Percentiles rank a stretch among this genome's conserved stretches.
phyloP scores from a whole-genome alignment of 2,888 invertebrate species.

The Theretra japonica region DNA sequence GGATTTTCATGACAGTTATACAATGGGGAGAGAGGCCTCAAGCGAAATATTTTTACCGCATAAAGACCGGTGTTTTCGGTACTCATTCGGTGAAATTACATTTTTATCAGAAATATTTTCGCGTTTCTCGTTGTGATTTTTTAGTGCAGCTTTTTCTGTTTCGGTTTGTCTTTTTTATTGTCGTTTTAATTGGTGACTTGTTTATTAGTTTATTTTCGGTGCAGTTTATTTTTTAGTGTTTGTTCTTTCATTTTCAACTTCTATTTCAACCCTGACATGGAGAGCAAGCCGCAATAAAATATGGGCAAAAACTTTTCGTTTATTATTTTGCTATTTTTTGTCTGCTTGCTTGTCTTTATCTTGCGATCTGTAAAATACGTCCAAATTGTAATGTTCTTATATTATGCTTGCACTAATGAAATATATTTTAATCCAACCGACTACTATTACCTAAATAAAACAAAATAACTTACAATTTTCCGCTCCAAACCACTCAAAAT shows the following conservation, averaged over 20 bases:
- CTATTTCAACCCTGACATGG: background rate
- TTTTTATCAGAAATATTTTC: slow-evolving; percentile 71
- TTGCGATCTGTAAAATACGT: no score
- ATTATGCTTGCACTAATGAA: no score
- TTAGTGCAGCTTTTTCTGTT: slow-evolving; percentile 16
- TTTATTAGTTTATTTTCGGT: background rate
- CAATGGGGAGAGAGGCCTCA: slow-evolving; percentile 69
- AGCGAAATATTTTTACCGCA: slow-evolving; percentile 70
- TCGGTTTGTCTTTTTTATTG: background rate
- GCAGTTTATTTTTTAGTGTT: background rate
- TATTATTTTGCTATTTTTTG: no score
- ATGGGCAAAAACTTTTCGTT: no score
- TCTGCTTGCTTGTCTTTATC: no score
- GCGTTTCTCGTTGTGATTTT: slow-evolving; percentile 47
- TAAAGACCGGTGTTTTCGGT: slow-evolving; percentile 67
- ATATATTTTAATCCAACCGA: no score
- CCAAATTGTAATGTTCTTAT: no score
- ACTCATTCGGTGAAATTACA: slow-evolving; percentile 65
- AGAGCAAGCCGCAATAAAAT: no score
- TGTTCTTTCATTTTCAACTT: background rate
- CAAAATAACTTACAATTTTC: no score
- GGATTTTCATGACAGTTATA: slow-evolving; percentile 75
- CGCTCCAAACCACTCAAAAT: no score
- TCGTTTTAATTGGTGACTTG: background rate
- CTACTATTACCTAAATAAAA: no score